Evolutionary conservation across 2,797 vertebrate genomes (phyloP).

Genomic region (Thamnophis elegans): DNA sequence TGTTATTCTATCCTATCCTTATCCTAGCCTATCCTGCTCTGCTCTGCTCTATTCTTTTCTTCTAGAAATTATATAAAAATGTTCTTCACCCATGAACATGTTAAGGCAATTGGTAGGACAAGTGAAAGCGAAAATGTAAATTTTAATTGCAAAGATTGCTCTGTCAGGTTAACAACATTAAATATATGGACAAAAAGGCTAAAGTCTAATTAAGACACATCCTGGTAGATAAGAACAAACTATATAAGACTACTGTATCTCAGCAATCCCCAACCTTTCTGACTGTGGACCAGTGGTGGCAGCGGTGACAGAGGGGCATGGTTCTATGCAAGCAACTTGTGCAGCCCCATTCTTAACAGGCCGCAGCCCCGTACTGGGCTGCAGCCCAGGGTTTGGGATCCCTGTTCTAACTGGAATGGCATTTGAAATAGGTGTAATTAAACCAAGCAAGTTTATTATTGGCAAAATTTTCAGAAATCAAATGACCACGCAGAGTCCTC

Average conservation of each 20-base stretch:
- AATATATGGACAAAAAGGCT: neutral
- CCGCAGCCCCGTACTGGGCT: neutral
- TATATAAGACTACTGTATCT: neutral
- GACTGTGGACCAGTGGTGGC: neutral
- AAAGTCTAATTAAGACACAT: neutral
- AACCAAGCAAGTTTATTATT: neutral
- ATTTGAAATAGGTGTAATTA: neutral
- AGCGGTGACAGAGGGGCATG: neutral
- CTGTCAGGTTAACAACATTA: neutral
- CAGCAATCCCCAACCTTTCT: neutral
- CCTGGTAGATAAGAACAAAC: neutral
- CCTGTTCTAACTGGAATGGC: neutral
- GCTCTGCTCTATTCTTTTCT: neutral
- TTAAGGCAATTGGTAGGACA: neutral
- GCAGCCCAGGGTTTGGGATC: neutral
- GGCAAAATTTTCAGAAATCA: neutral
- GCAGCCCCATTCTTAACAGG: neutral
- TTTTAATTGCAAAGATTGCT: neutral
- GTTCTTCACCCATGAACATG: neutral
- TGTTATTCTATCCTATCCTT: too few relatives aligned
- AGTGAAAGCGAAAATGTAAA: neutral
- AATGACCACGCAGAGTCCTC: neutral
- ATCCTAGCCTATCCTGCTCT: too few relatives aligned
- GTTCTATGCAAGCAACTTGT: neutral
- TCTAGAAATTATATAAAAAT: neutral